Conservation (phyloP, 2,113 vertebrate species). For the Tetrax tetrax region DNA sequence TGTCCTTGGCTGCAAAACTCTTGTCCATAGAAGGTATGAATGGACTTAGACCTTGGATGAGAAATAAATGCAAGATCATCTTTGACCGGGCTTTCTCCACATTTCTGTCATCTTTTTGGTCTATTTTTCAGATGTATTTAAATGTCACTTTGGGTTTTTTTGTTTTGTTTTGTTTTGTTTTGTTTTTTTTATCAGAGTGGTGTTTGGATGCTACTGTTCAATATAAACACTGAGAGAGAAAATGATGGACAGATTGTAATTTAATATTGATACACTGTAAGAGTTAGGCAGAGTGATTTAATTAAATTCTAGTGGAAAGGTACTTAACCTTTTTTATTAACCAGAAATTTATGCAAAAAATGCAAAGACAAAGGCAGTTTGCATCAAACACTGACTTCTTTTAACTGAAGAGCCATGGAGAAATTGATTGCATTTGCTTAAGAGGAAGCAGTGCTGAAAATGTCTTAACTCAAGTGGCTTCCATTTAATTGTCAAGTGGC, state of each 20-base stretch:
- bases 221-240: not conserved
- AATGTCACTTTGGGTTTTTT: not conserved
- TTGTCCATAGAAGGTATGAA: not conserved
- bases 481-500: slow-evolving; percentile 49
- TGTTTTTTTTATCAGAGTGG: not conserved
- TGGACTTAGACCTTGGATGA: not conserved
- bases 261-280: not conserved
- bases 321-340: slow-evolving; percentile 43
- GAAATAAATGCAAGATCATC: not conserved
- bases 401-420: not conserved
- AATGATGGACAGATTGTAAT: not conserved
- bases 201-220: not conserved
- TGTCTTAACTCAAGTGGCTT: slow-evolving; percentile 55
- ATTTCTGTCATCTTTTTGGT: not conserved
- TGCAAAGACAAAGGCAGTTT: slow-evolving; percentile 41
- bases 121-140: not conserved
- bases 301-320: slow-evolving; percentile 18
- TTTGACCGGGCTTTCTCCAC: not conserved
- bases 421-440: slow-evolving; percentile 62
- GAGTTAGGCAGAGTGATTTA: not conserved
- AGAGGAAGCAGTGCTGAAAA: slow-evolving; percentile 42
- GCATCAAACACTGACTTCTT: slow-evolving; percentile 11
- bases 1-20: not conserved
- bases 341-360: slow-evolving; percentile 31
- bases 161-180: too few species aligned